Conservation (phyloP, 2,113 vertebrate species). For the Globicephala melas region DNA sequence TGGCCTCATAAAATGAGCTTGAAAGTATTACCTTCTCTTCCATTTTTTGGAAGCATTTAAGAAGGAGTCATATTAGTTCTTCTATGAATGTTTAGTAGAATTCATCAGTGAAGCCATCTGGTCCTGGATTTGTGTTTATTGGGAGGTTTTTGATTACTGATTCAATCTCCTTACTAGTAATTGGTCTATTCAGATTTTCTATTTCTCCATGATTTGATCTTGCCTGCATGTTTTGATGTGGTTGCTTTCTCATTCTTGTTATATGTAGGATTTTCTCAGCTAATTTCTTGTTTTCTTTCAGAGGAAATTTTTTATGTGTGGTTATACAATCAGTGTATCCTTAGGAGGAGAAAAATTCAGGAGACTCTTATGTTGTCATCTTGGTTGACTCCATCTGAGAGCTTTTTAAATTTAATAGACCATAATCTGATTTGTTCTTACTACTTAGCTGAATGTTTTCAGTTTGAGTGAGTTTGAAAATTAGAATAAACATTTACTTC, state of each 20-base stretch:
- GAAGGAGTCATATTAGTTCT: background rate
- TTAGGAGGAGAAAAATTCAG: background rate
- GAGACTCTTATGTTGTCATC: background rate
- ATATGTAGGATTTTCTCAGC: background rate
- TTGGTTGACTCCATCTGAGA: background rate
- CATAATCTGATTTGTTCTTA: background rate
- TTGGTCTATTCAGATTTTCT: background rate
- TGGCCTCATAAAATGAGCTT: background rate
- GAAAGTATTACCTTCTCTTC: background rate
- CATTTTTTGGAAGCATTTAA: background rate
- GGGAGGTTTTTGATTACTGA: background rate
- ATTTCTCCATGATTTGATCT: background rate
- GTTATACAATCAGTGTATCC: background rate
- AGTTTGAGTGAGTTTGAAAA: background rate
- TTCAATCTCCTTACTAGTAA: background rate
- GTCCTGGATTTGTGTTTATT: background rate
- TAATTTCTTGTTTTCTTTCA: background rate
- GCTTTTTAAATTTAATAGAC: background rate
- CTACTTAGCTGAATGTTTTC: background rate
- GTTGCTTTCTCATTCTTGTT: background rate
- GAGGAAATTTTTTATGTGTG: background rate
- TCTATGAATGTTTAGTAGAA: background rate
- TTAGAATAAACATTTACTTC: background rate
- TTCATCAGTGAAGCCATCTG: background rate
- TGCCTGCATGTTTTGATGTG: background rate